These are phyloP conservation scores for Andrena praecox DNA, from an alignment of 2,888 invertebrate genomes.

Conservation along the genomic window DNA sequence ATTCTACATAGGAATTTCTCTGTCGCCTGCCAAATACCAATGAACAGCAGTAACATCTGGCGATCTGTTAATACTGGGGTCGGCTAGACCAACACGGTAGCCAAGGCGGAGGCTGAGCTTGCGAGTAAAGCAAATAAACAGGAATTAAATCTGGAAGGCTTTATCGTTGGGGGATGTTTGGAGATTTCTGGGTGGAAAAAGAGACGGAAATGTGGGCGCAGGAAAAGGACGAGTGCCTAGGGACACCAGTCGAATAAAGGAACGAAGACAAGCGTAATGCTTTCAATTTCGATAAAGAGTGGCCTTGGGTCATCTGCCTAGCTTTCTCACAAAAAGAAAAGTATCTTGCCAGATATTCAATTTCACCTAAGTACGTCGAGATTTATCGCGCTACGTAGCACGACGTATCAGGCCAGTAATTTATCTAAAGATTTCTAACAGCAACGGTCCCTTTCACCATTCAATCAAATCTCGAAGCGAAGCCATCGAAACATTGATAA, in stretches of 20 bases:
- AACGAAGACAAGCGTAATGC: conserved; percentile 28
- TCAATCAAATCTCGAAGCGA: conserved; percentile 70
- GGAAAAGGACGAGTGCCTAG: conserved; percentile 18
- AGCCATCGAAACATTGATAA: conserved; percentile 62
- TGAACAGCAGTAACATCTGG: conserved; percentile 82
- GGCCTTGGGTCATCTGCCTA: conserved; percentile 34
- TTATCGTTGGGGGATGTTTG: conserved; percentile 72
- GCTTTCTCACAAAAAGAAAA: conserved; percentile 46
- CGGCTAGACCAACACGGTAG: conserved; percentile 73
- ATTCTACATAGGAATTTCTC: conserved; percentile 76
- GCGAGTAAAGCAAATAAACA: conserved; percentile 83
- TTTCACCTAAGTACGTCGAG: conserved; percentile 70
- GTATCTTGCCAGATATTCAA: conserved; percentile 69
- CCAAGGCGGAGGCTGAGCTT: conserved; percentile 61
- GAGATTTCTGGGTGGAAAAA: conserved; percentile 58
- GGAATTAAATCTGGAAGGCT: conserved; percentile 84
- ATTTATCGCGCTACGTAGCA: conserved; percentile 54
- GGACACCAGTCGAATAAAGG: not conserved
- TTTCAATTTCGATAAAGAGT: conserved; percentile 39
- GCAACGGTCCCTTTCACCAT: conserved; percentile 66
- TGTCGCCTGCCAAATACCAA: conserved; percentile 78
- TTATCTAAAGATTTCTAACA: conserved; percentile 55
- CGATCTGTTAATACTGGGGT: conserved; percentile 81
- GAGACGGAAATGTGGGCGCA: conserved; percentile 23
- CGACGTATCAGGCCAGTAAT: conserved; percentile 66